These are phyloP conservation scores for Tinamus major DNA, from an alignment of 2,797 vertebrate species.

Conservation along the genomic window DNA sequence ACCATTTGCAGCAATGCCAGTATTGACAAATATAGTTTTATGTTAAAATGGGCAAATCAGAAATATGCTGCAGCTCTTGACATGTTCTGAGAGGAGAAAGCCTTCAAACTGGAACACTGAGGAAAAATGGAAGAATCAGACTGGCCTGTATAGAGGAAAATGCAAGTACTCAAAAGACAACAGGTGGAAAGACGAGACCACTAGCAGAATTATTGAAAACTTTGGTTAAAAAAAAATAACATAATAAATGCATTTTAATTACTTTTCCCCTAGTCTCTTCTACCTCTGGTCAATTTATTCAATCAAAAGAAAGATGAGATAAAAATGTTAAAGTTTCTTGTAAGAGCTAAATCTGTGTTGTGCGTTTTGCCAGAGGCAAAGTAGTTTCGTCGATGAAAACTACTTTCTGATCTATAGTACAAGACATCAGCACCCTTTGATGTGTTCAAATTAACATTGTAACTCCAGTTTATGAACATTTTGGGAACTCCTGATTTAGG, in stretches of 20 bases:
- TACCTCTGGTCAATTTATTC: not conserved
- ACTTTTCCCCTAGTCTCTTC: not conserved
- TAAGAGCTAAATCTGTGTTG: not conserved
- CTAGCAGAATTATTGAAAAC: not conserved
- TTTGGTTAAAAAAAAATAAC: not conserved
- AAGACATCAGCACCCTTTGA: not conserved
- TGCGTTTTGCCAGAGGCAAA: not conserved
- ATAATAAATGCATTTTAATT: not conserved
- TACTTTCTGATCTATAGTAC: not conserved
- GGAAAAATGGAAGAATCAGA: not conserved
- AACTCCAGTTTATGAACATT: not conserved
- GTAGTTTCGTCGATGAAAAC: not conserved
- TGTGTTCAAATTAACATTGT: not conserved
- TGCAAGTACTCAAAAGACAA: not conserved
- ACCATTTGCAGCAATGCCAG: not conserved
- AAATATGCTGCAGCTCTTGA: not conserved
- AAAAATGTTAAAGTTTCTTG: not conserved
- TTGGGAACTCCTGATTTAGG: not conserved
- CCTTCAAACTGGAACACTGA: not conserved
- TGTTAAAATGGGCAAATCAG: not conserved
- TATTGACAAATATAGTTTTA: not conserved
- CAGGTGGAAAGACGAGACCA: not conserved
- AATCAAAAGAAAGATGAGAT: not conserved
- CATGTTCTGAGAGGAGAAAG: not conserved
- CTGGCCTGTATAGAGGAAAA: not conserved